Base-by-base conservation (phyloP, 2,797 vertebrate species). In the Dendrocincla tyrannina region DNA sequence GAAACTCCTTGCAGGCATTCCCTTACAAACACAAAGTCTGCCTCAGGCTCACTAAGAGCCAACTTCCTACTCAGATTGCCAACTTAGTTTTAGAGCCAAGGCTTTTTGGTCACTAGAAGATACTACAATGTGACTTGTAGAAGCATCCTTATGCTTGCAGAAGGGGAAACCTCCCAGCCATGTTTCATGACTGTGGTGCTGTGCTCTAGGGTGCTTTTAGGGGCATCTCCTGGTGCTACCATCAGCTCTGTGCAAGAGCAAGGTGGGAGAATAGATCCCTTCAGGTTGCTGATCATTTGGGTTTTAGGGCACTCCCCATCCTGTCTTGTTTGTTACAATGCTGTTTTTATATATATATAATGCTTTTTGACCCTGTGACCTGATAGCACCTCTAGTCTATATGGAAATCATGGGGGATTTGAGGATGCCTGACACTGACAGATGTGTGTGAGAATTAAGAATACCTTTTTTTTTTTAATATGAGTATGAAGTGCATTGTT, bases 111-210 rank as follows among this genome's bases (percentile, higher is more conserved):
- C 33, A 17, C 28, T 27, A 5, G 69, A 27, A 46, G 28, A 10
- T 41, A 1, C 2, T 24, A 7, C n/a, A 33, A 0, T 5, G 47
- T 33, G 52, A 52, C 8, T 76, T 3, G 2, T 12, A 63, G 35
- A 41, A 46, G 28, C 5, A 13, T 50, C 53, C 42, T 32, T 23
- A 3, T 2, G 0, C 23, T 24, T 46, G 52, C 32, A 56, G 35
- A 44, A 52, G 27, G 46, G 17, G 19, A 53, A 41, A 39, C 17
- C 20, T 75, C 59, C 22, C 59, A 68, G 49, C 7, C 19, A 7
- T 0, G 0, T 39, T 75, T 33, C 7, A 1, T 47, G 47, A 5
- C 11, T 1, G 0, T 37, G 33, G 1, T 74, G 20, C 27, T 56
- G 25, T 64, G 37, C 32, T 82, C 16, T 25, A 33, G 30, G 1